Base-by-base conservation (phyloP, 2,797 vertebrate genomes). In the Microchirus variegatus region DNA sequence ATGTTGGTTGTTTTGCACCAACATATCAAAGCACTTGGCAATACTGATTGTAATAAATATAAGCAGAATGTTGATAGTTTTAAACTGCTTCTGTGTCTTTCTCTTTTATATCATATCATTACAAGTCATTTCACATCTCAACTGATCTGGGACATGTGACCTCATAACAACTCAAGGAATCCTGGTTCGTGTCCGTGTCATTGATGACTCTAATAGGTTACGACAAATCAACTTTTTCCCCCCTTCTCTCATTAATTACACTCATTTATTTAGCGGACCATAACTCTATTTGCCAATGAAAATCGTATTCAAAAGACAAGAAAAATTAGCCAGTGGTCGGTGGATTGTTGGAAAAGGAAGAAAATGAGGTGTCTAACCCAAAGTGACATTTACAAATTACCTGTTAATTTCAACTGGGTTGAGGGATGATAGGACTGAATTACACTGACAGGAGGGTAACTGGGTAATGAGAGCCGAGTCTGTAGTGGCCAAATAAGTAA, bases 301-400 rank as follows among this genome's bases (percentile, higher is more conserved):
- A 96, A 96, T 95, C 95, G 94, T 97, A 95, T 95, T 96, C 96
- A 95, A 95, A 95, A 94, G 95, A 96, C 94, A 95, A 96, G 94
- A 96, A 96, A 96, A 97, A 97, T 96, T 95, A 96, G 95, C 94
- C 92, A 78, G 89, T 91, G 77, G 90, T 90, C 90, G 91, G 94
- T 91, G 94, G 95, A 94, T 95, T 95, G 95, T 94, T 96, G 95
- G 94, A 93, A 94, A 94, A 93, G 93, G 95, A 96, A 94, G 94
- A 96, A 98, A 98, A 98, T 97, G 96, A 98, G 95, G 91, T 89
- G 90, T 94, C 96, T 98, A 99, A 99, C 95, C 95, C 92, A 95
- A 98, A 97, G 96, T 96, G 97, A 98, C 97, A 95, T 97, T 96
- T 97, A 98, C 96, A 98, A 98, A 98, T 98, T 96, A 98, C 97